phyloP scores from a whole-genome alignment of 2,113 vertebrate species.

The Planiliza haematocheilus region DNA sequence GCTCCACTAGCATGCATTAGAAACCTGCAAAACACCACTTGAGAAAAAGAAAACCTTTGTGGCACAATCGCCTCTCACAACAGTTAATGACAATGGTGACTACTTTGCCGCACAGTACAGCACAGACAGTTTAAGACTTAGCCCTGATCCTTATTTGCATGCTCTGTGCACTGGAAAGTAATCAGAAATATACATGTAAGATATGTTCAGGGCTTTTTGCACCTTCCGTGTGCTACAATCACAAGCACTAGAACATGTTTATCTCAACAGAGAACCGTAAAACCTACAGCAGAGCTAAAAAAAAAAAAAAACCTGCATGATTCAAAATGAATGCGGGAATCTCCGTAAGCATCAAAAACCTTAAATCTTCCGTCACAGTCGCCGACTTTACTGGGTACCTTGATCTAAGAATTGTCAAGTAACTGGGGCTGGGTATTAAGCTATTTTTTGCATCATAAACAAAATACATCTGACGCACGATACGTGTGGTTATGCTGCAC shows the following conservation, averaged over 20 bases:
- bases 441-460: not conserved
- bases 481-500: not conserved
- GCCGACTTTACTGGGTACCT: not conserved
- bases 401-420: not conserved
- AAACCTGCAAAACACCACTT: conserved; percentile 38
- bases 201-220: conserved; percentile 52
- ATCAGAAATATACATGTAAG: conserved; percentile 55
- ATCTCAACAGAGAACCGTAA: conserved; percentile 28
- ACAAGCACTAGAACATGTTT: conserved; percentile 58
- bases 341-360: conserved; percentile 21
- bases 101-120: conserved; percentile 64
- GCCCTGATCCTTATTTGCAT: conserved; percentile 66
- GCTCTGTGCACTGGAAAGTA: conserved; percentile 65
- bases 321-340: conserved; percentile 26
- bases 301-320: conserved; percentile 23
- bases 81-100: conserved; percentile 52
- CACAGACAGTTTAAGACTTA: conserved; percentile 67
- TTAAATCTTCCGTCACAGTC: not conserved
- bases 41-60: conserved; percentile 10
- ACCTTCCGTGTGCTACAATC: conserved; percentile 72
- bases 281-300: conserved; percentile 42
- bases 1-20: conserved; percentile 58
- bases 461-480: not conserved
- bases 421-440: conserved; percentile 49
- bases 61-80: conserved; percentile 39